phyloP scores from a whole-genome alignment of 2,797 vertebrate species.

The Mionectes olivaceus region DNA sequence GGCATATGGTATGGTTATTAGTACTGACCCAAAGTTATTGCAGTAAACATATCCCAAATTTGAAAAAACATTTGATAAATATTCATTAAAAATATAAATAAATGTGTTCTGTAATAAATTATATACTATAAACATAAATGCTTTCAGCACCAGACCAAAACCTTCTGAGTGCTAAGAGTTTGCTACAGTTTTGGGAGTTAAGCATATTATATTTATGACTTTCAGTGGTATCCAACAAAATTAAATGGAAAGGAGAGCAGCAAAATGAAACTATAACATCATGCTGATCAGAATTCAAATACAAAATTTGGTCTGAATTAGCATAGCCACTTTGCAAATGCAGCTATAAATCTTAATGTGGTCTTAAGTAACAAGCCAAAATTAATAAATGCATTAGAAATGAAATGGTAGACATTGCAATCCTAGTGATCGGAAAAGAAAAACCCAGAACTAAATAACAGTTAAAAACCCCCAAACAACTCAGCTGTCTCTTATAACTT shows the following conservation, averaged over 20 bases:
- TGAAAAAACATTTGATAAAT: not conserved
- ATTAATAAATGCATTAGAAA: not conserved
- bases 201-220: not conserved
- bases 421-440: not conserved
- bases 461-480: not conserved
- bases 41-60: not conserved
- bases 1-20: conserved; percentile 30
- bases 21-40: not conserved
- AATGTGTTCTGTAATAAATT: not conserved
- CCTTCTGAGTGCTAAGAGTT: not conserved
- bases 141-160: not conserved
- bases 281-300: not conserved
- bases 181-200: not conserved
- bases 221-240: not conserved
- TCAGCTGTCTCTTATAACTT: not conserved
- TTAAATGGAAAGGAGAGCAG: not conserved
- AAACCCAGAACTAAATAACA: not conserved
- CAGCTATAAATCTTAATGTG: fast-evolving
- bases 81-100: conserved; percentile 24
- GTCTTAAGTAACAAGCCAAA: not conserved
- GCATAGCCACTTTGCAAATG: not conserved
- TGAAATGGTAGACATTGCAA: not conserved
- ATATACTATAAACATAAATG: not conserved
- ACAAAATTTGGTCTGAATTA: not conserved
- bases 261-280: not conserved